Conservation (phyloP, 2,113 vertebrate genomes). For the Clarias macrocephalus region DNA sequence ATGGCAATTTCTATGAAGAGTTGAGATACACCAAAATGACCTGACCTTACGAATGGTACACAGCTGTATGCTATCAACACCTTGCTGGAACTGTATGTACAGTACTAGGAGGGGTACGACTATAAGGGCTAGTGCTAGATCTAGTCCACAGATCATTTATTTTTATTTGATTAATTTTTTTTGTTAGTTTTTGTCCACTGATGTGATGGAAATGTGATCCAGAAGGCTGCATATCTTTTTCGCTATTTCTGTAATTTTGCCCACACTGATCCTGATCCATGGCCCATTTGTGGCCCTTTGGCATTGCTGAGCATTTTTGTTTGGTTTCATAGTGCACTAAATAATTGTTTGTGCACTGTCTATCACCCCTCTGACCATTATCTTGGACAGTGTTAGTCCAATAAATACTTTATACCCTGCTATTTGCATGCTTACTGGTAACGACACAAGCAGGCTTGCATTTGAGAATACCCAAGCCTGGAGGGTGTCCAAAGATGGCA, state of each 20-base stretch:
- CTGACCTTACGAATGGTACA: neutral
- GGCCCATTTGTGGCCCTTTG: neutral
- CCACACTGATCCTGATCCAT: neutral
- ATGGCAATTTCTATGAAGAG: neutral
- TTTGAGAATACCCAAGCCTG: slow-evolving; percentile 38
- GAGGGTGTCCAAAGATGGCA: slow-evolving; percentile 44
- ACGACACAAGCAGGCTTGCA: slow-evolving; percentile 43
- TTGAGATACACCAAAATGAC: neutral
- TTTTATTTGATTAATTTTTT: no score
- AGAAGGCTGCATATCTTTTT: neutral
- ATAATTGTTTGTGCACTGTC: neutral
- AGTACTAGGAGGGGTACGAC: neutral
- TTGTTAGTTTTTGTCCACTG: neutral
- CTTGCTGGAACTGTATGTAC: neutral
- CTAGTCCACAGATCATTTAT: neutral
- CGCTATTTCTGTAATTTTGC: neutral
- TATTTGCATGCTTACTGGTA: slow-evolving; percentile 21
- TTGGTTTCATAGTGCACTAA: neutral
- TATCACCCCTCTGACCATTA: neutral
- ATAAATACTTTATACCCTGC: neutral
- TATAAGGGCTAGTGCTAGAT: neutral
- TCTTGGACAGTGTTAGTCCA: neutral
- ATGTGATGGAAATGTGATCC: neutral
- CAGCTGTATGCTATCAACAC: neutral
- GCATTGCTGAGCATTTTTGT: neutral